A percentile compares a stretch with the other conserved stretches of the same genome.
These are phyloP conservation scores for Anthophora plumipes DNA, from an alignment of 2,888 invertebrate species.

Conservation along the genomic window DNA sequence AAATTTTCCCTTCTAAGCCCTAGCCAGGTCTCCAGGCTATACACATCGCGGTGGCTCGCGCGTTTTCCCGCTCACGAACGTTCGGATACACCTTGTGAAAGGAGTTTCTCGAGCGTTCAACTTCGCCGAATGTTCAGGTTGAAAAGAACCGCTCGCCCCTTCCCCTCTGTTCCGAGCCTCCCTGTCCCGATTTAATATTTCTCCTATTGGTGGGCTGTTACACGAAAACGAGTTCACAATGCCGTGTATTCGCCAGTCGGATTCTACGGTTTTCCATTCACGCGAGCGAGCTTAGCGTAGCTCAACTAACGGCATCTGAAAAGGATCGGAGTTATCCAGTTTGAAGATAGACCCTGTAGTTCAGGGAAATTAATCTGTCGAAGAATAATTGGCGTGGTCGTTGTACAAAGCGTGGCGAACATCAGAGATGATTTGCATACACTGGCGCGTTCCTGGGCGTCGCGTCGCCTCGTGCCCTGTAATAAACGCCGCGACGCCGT, in stretches of 20 bases:
- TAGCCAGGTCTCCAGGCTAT: neutral
- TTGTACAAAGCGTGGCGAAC: slow-evolving; percentile 3
- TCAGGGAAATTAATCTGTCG: slow-evolving; percentile 49
- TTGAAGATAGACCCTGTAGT: neutral
- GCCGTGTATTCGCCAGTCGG: neutral
- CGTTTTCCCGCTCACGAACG: neutral
- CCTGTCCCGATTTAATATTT: slow-evolving; percentile 23
- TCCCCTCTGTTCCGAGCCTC: neutral
- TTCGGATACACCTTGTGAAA: neutral
- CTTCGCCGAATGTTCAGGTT: neutral
- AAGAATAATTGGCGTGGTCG: slow-evolving; percentile 31
- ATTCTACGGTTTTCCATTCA: neutral
- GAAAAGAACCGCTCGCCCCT: slow-evolving; percentile 14
- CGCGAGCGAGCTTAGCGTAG: neutral
- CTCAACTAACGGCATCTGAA: neutral
- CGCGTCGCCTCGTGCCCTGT: neutral
- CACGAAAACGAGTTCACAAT: neutral
- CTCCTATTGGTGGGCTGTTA: neutral
- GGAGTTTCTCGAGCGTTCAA: slow-evolving; percentile 7
- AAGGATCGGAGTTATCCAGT: neutral
- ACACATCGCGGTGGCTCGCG: neutral
- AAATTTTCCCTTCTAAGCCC: neutral
- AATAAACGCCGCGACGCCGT: slow-evolving; percentile 13
- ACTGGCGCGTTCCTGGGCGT: neutral
- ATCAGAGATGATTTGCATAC: slow-evolving; percentile 34